Conservation (phyloP, 2,888 invertebrate genomes). For the Druceiella hillmani region DNA sequence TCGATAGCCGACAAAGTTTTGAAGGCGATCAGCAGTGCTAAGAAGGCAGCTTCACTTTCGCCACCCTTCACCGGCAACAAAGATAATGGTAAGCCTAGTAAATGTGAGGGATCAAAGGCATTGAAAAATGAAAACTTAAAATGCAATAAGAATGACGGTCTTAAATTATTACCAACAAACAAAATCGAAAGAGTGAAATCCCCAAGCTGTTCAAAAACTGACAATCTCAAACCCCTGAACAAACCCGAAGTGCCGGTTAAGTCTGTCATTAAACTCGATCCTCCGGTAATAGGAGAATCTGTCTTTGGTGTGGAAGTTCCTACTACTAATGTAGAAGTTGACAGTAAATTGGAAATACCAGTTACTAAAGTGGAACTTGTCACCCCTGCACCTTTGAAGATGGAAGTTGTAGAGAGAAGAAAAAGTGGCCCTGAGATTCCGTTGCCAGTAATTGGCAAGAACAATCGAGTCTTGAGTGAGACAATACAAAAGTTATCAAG, state of each 20-base stretch:
- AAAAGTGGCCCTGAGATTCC: slow-evolving; percentile 43
- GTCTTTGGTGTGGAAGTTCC: slow-evolving; percentile 36
- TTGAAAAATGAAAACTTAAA: no score
- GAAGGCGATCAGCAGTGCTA: slow-evolving; percentile 55
- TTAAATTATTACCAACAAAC: no score
- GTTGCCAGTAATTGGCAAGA: slow-evolving; percentile 41
- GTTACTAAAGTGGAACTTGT: slow-evolving; percentile 31
- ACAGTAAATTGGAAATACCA: slow-evolving; percentile 36
- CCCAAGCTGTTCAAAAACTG: no score
- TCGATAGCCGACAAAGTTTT: slow-evolving; percentile 60
- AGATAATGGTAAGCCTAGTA: no score
- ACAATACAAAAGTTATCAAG: slow-evolving; percentile 58
- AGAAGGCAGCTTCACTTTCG: slow-evolving; percentile 44
- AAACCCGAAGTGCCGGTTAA: no score
- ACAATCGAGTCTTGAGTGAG: slow-evolving; percentile 56
- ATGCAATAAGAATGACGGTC: no score
- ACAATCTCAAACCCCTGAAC: no score
- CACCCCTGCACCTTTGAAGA: slow-evolving; percentile 11
- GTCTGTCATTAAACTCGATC: no score
- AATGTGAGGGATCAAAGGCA: no score
- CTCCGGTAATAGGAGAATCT: slow-evolving; percentile 31
- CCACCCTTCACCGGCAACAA: no score
- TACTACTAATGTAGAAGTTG: slow-evolving; percentile 33
- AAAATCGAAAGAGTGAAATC: no score
- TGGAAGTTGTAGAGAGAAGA: slow-evolving; percentile 38